phyloP scores from a whole-genome alignment of 2,888 invertebrate genomes.

The Hyposoter didymator region DNA sequence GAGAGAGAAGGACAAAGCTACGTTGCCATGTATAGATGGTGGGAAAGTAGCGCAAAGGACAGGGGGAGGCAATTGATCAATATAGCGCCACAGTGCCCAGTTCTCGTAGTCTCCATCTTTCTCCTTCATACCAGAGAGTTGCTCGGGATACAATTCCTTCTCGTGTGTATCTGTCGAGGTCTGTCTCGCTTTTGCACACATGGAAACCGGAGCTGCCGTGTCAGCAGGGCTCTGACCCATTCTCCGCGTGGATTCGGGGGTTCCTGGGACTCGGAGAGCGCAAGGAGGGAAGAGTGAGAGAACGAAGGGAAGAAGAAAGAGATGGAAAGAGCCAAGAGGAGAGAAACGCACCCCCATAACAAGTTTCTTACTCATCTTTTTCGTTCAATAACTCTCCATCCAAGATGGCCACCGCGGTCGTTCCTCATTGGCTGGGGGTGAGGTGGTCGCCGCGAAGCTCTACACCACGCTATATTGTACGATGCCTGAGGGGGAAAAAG shows the following conservation, averaged over 20 bases:
- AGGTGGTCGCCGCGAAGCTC: constrained; percentile 81
- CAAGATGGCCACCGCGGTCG: constrained; percentile 85
- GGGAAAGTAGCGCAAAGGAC: constrained; percentile 83
- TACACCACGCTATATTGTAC: constrained; percentile 59
- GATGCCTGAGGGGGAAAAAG: constrained; percentile 52
- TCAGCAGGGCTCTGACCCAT: constrained; percentile 51
- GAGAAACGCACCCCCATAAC: constrained; percentile 83
- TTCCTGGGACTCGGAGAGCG: constrained; percentile 32
- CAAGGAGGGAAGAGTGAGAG: constrained; percentile 57
- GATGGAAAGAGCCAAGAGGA: constrained; percentile 58
- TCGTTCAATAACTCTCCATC: constrained; percentile 85
- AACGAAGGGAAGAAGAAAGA: constrained; percentile 70
- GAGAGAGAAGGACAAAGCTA: constrained; percentile 22
- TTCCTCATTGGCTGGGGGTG: constrained; percentile 84
- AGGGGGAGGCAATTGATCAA: constrained; percentile 84
- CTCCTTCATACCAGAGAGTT: constrained; percentile 35
- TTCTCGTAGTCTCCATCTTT: constrained; percentile 69
- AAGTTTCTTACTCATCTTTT: constrained; percentile 85
- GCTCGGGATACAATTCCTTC: constrained; percentile 44
- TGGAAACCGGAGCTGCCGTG: constrained; percentile 16
- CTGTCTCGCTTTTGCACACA: background rate
- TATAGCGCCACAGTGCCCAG: constrained; percentile 82
- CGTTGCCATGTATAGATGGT: constrained; percentile 75
- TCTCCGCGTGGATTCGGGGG: constrained; percentile 36
- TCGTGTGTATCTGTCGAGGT: background rate